phyloP scores from a whole-genome alignment of 2,797 vertebrate genomes.

The Pantherophis alleghaniensis region DNA sequence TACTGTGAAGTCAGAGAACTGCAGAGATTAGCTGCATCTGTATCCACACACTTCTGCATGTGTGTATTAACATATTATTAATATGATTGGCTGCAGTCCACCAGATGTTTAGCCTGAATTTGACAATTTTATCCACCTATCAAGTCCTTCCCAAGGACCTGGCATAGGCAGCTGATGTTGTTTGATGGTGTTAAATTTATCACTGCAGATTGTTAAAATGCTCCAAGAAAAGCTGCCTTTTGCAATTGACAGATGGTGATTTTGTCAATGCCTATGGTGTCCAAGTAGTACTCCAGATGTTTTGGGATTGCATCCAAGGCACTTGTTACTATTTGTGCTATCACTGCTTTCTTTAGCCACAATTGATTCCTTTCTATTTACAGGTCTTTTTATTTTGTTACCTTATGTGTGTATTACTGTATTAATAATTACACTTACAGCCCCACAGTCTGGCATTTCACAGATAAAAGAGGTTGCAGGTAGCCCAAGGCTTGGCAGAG shows the following conservation, averaged over 20 bases:
- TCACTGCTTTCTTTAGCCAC: background rate
- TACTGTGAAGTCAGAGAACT: background rate
- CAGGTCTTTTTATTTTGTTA: background rate
- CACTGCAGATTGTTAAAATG: background rate
- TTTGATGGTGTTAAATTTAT: background rate
- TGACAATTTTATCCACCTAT: background rate
- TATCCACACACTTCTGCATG: background rate
- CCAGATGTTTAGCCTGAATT: background rate
- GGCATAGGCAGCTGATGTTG: background rate
- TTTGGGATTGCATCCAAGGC: background rate
- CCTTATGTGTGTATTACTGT: background rate
- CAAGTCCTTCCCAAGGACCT: background rate
- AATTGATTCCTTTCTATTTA: background rate
- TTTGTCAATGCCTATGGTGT: background rate
- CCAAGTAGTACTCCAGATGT: background rate
- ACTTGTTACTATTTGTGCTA: background rate
- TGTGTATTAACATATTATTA: background rate
- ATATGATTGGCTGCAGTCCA: background rate
- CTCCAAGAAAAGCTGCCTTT: background rate
- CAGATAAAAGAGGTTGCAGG: slow-evolving; percentile 74
- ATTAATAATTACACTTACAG: slow-evolving; percentile 69
- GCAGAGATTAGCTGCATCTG: background rate
- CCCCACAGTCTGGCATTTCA: slow-evolving; percentile 80
- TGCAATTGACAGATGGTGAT: background rate
- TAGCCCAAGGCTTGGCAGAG: slow-evolving; percentile 63